Evolutionary conservation across 2,888 invertebrate species (phyloP).

Genomic region (Margaritifera margaritifera): DNA sequence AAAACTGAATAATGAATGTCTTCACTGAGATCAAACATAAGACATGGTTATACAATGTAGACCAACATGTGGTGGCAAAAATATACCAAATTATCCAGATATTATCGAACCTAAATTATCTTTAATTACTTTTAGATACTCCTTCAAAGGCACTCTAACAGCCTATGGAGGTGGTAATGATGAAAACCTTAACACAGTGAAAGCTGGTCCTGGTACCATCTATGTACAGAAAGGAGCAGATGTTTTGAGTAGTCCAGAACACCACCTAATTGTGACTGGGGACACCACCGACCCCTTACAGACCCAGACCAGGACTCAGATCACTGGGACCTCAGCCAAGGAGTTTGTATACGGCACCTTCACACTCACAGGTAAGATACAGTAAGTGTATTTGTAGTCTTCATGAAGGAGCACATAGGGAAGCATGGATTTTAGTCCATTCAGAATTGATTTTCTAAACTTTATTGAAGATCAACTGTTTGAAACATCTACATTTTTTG

Average conservation of each 20-base stretch:
- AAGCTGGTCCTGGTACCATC: conserved; percentile 58
- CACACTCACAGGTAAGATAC: conserved; percentile 39
- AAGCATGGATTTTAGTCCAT: too few relatives aligned
- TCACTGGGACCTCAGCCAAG: conserved; percentile 30
- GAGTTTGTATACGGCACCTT: conserved; percentile 45
- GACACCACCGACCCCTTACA: conserved; percentile 38
- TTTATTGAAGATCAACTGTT: too few relatives aligned
- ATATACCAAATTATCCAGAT: too few relatives aligned
- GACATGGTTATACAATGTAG: too few relatives aligned
- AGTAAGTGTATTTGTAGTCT: too few relatives aligned
- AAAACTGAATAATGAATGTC: too few relatives aligned
- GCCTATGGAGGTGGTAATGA: conserved; percentile 54
- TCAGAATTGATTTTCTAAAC: too few relatives aligned
- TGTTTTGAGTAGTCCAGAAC: conserved; percentile 20
- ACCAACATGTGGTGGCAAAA: too few relatives aligned
- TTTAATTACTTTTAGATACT: conserved; percentile 25
- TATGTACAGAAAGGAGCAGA: conserved; percentile 40
- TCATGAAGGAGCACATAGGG: too few relatives aligned
- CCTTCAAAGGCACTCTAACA: conserved; percentile 43
- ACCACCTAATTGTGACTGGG: conserved; percentile 38
- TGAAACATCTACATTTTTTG: too few relatives aligned
- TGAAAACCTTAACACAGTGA: conserved; percentile 35
- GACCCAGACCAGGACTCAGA: conserved; percentile 43
- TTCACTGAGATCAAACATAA: too few relatives aligned
- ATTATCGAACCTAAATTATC: too few relatives aligned